Base-by-base conservation (phyloP, 2,113 vertebrate species). In the Hippocampus zosterae region DNA sequence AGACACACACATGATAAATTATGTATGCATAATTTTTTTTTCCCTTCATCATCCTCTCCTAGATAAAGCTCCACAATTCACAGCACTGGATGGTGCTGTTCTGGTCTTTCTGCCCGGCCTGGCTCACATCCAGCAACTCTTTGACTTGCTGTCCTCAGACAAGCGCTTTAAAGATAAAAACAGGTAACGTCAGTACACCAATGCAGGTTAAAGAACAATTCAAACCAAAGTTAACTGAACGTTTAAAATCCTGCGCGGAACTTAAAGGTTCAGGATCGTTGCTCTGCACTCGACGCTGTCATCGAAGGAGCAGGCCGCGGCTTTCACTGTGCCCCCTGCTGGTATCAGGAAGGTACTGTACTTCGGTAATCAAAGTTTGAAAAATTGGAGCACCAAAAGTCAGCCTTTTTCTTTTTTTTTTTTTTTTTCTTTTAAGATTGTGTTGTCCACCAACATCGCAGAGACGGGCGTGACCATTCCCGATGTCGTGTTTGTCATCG, bases 391-490 rank as follows among this genome's bases (percentile, higher is more conserved):
- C 42, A 12, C 1, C 55, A 15, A 8, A 67, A 21, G 0, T 56
- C 12, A 50, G 16, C 15, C 6, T 8, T 8, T 64, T 33, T 68
- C 6, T 8, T 8, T 64, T 33, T 67, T 5, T 23, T 7, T 82
- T 46, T 68, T 5, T 23, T 7, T 82, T 46, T 68, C 41, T 89
- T 92, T 73, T 72, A 82, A 99, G 97, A 95, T 99, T 70, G 97
- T 99, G 73, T 89, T 99, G 88, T 97, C 97, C 40, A 99, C 97
- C 25, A 99, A 98, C 89, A 99, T 99, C 65, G 97, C 97, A 23
- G 97, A 99, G 85, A 99, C 97, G 0, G 97, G 97, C 44, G 96
- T 99, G 84, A 99, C 97, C 0, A 99, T 99, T 85, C 96, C 97
- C 55, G 97, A 99, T 72, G 95, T 99, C 23, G 95, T 98, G 70